These are phyloP conservation scores for Synergus laeviventris DNA, from an alignment of 2,888 invertebrate species.

Conservation along the genomic window DNA sequence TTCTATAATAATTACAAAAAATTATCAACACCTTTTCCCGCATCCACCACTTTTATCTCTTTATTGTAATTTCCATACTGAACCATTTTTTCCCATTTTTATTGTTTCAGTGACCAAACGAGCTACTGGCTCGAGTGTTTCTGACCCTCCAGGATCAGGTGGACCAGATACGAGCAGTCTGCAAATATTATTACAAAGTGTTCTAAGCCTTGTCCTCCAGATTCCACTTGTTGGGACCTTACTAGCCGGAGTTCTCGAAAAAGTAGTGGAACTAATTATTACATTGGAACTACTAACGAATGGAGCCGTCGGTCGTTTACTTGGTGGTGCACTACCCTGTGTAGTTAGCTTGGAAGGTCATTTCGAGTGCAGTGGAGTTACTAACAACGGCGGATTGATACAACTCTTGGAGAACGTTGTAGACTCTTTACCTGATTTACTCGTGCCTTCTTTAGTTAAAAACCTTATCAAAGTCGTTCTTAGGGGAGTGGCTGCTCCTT, in stretches of 20 bases:
- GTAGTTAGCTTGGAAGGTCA: slow-evolving; percentile 34
- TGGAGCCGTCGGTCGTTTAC: slow-evolving; percentile 50
- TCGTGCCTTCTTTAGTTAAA: slow-evolving; percentile 51
- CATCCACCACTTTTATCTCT: too few relatives aligned
- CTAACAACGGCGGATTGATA: slow-evolving; percentile 46
- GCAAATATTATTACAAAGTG: background rate
- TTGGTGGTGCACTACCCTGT: slow-evolving; percentile 59
- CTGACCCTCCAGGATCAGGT: background rate
- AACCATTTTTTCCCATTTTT: background rate
- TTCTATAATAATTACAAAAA: background rate
- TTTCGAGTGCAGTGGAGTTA: slow-evolving; percentile 52
- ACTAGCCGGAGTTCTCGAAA: background rate
- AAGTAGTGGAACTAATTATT: background rate
- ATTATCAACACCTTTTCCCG: background rate
- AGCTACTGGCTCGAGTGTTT: background rate
- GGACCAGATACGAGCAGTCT: background rate
- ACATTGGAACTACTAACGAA: slow-evolving; percentile 46
- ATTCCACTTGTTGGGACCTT: slow-evolving; percentile 50
- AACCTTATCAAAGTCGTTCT: background rate
- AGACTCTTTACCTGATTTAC: slow-evolving; percentile 42
- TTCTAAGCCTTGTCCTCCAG: background rate
- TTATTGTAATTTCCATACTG: too few relatives aligned
- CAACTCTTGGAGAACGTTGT: slow-evolving; percentile 42
- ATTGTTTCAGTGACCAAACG: background rate
- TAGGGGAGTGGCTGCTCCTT: slow-evolving; percentile 44